Evolutionary conservation across 2,797 vertebrate species (phyloP).

Genomic region (Hemitrygon akajei): DNA sequence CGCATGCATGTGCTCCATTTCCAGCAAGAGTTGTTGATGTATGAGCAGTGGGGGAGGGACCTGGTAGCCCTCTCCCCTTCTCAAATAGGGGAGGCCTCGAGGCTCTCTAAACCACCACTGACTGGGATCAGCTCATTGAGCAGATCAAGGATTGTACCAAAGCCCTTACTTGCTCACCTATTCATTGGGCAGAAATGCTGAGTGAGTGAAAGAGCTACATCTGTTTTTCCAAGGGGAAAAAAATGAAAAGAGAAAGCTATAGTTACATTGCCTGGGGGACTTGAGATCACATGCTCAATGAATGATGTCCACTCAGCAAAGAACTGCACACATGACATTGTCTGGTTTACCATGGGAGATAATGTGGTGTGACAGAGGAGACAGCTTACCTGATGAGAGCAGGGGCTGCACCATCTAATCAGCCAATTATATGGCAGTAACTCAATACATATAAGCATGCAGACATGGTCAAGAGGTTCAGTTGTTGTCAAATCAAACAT

Average conservation of each 20-base stretch:
- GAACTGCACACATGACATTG: neutral
- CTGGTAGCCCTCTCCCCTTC: neutral
- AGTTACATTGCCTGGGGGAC: neutral
- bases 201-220: neutral
- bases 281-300: neutral
- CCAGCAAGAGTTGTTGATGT: neutral
- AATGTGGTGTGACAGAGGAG: slow-evolving; percentile 41
- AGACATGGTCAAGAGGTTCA: no score
- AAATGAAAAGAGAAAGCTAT: neutral
- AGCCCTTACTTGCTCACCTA: neutral
- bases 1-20: neutral
- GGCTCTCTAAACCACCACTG: neutral
- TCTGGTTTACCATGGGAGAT: neutral
- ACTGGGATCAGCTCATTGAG: neutral
- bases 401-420: slow-evolving; percentile 78
- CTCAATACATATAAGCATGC: no score
- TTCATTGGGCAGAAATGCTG: neutral
- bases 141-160: neutral
- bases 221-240: neutral
- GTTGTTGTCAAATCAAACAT: no score
- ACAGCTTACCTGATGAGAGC: slow-evolving; percentile 91
- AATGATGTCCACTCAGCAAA: neutral
- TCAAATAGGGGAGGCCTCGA: neutral
- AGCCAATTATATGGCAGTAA: no score
- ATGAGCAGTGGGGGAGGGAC: neutral